Percentiles rank a stretch among this genome's conserved stretches.
Evolutionary conservation across 2,113 vertebrate genomes (phyloP).

Genomic region (Plectropomus leopardus): DNA sequence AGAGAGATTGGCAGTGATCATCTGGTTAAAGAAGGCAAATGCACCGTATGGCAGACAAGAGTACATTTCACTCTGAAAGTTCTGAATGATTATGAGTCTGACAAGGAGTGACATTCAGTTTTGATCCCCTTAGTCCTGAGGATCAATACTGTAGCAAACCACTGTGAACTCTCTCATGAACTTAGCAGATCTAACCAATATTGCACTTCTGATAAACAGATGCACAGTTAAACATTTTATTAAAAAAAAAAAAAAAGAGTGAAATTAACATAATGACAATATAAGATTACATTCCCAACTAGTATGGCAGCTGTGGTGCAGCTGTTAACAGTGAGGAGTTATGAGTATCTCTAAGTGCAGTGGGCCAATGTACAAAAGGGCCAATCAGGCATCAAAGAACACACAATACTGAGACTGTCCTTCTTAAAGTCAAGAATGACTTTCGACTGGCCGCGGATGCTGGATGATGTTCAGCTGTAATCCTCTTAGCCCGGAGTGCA

Average conservation of each 20-base stretch:
- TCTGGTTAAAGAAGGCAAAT: conserved; percentile 10
- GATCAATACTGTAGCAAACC: conserved; percentile 7
- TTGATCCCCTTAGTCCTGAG: conserved; percentile 29
- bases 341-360: conserved; percentile 50
- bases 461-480: conserved; percentile 67
- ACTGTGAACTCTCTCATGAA: conserved; percentile 3
- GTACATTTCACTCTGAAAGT: conserved; percentile 8
- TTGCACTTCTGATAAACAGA: conserved; percentile 5
- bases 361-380: conserved; percentile 39
- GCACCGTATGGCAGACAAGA: conserved; percentile 14
- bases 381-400: conserved; percentile 45
- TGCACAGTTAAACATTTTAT: no score
- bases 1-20: not conserved
- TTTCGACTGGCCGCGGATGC: conserved; percentile 51
- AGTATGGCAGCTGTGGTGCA: not conserved
- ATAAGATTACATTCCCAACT: conserved; percentile 1
- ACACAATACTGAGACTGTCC: conserved; percentile 58
- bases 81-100: conserved; percentile 40
- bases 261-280: conserved; percentile 16
- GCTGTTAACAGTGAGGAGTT: conserved; percentile 20
- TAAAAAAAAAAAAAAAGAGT: no score
- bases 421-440: conserved; percentile 69
- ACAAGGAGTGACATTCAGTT: conserved; percentile 1
- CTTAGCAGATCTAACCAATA: not conserved
- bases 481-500: conserved; percentile 71